Conservation (phyloP, 1,140 invertebrate species). For the Drosophila watanabei region DNA sequence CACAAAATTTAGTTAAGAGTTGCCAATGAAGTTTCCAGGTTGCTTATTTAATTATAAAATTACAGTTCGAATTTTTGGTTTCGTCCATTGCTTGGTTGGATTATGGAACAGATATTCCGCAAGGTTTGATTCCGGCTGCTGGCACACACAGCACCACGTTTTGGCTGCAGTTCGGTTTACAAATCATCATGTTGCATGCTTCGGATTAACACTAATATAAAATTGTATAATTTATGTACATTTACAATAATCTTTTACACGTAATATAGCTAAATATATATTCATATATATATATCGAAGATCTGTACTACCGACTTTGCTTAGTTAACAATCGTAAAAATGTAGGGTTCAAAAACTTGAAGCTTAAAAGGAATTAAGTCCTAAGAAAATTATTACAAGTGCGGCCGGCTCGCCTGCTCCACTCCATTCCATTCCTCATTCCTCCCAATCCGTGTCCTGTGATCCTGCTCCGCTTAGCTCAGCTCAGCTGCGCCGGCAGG, state of each 20-base stretch:
- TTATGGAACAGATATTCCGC: constrained; percentile 25
- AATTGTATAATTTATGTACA: constrained; percentile 78
- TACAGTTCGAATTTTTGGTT: constrained; percentile 43
- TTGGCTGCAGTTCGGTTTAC: constrained; percentile 41
- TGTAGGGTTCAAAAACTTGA: constrained; percentile 70
- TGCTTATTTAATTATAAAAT: constrained; percentile 31
- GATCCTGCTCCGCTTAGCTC: constrained; percentile 32
- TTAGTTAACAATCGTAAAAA: constrained; percentile 79
- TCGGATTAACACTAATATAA: constrained; percentile 75
- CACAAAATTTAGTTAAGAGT: constrained; percentile 18
- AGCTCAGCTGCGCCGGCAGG: constrained; percentile 49
- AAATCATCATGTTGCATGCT: constrained; percentile 43
- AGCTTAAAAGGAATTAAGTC: constrained; percentile 75
- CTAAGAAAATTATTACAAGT: constrained; percentile 75
- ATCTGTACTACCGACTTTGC: constrained; percentile 68
- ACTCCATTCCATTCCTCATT: background rate
- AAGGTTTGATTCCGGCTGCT: constrained; percentile 39
- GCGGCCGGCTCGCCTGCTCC: constrained; percentile 37
- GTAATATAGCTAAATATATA: constrained; percentile 46
- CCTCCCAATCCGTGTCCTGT: background rate
- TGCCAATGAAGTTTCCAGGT: constrained; percentile 14
- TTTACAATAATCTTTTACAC: constrained; percentile 67
- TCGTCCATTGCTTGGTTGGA: constrained; percentile 42
- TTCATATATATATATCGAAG: constrained; percentile 43
- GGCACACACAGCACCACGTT: constrained; percentile 46